Conservation (phyloP, 2,888 invertebrate species). For the Ochropacha duplaris region DNA sequence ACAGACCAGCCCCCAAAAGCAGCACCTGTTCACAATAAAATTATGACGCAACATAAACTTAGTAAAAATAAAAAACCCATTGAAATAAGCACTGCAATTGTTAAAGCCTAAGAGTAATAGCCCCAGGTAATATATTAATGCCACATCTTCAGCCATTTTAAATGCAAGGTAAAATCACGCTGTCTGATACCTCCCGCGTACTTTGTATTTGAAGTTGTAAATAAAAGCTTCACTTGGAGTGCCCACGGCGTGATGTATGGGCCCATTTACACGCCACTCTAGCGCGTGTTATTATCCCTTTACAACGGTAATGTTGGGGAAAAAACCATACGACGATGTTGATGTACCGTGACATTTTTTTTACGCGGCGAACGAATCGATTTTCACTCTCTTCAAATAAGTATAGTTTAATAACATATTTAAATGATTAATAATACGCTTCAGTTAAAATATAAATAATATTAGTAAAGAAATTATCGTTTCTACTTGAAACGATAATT, state of each 20-base stretch:
- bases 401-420: too few species aligned
- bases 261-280: conserved; percentile 32
- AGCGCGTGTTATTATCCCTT: conserved; percentile 3
- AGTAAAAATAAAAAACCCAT: too few species aligned
- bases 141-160: not conserved
- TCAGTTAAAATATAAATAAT: too few species aligned
- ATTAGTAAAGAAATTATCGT: too few species aligned
- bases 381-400: not conserved
- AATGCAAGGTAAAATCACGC: not conserved
- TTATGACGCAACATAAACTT: too few species aligned
- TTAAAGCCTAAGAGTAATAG: not conserved
- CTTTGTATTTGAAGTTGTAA: conserved; percentile 3
- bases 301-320: conserved; percentile 12
- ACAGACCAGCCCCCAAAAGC: too few species aligned
- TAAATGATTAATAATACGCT: too few species aligned
- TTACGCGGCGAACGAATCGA: not conserved
- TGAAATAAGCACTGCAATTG: too few species aligned
- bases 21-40: too few species aligned
- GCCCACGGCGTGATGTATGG: conserved; percentile 28
- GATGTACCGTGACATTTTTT: not conserved
- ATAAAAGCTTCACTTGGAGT: conserved; percentile 11
- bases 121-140: not conserved
- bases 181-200: not conserved
- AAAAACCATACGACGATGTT: conserved; percentile 9
- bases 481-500: too few species aligned